Percentiles rank a stretch among this genome's conserved stretches.
Conservation (phyloP, 2,113 vertebrate species). For the Sapajus apella region DNA sequence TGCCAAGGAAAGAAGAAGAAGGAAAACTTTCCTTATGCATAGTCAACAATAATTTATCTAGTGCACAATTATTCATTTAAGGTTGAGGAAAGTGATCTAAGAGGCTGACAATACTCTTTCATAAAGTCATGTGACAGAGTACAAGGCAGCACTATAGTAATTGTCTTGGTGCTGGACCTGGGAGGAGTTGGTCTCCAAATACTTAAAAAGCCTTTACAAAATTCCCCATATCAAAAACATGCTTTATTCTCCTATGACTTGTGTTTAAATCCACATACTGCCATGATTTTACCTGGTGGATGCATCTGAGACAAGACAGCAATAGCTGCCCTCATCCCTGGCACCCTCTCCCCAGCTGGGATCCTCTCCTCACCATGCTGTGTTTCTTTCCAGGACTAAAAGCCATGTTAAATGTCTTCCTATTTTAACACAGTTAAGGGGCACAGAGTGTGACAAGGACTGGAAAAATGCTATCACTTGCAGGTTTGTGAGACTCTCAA, state of each 20-base stretch:
- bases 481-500: background rate
- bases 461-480: background rate
- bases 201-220: background rate
- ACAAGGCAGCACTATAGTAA: background rate
- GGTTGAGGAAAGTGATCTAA: background rate
- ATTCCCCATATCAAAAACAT: background rate
- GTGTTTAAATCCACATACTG: background rate
- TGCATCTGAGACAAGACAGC: background rate
- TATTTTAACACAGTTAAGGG: background rate
- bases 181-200: background rate
- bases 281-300: background rate
- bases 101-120: background rate
- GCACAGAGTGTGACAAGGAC: background rate
- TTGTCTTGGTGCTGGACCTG: background rate
- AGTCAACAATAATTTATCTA: background rate
- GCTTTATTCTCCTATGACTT: background rate
- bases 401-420: background rate
- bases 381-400: background rate
- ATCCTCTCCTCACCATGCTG: rapidly evolving
- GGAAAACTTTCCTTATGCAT: background rate
- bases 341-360: too few relatives aligned
- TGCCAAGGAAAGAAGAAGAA: background rate
- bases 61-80: background rate
- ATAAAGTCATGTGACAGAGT: background rate
- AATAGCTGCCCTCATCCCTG: background rate